These are phyloP conservation scores for Dolichotis patagonum DNA, from an alignment of 2,113 vertebrate species.

Conservation along the genomic window DNA sequence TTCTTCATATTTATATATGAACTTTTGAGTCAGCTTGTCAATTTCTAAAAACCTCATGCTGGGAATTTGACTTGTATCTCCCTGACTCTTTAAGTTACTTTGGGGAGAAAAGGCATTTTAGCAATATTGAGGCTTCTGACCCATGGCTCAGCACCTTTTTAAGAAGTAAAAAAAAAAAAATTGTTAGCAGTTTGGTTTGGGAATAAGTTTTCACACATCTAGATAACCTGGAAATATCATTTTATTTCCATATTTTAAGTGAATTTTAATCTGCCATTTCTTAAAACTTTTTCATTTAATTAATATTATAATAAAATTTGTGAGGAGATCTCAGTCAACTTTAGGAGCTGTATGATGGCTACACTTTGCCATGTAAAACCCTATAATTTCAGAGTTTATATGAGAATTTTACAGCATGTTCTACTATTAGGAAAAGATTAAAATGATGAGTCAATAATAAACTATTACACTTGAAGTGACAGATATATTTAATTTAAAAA, in stretches of 20 bases:
- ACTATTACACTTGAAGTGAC: neutral
- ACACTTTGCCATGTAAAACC: neutral
- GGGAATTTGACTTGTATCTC: neutral
- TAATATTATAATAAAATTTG: neutral
- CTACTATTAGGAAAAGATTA: neutral
- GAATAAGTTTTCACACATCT: constrained; percentile 16
- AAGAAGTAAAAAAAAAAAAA: neutral
- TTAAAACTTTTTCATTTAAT: neutral
- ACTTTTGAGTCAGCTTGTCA: neutral
- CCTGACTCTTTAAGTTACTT: neutral
- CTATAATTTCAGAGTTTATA: constrained; percentile 5
- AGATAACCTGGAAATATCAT: neutral
- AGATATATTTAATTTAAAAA: neutral
- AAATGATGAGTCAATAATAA: neutral
- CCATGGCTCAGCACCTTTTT: neutral
- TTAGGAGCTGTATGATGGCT: neutral
- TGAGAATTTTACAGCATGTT: neutral
- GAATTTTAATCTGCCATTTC: constrained; percentile 29
- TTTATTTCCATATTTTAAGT: neutral
- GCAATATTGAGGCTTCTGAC: neutral
- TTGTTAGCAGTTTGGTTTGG: neutral
- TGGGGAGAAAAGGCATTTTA: neutral
- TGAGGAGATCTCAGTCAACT: neutral
- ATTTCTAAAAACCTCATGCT: neutral
- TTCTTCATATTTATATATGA: neutral